Conservation (phyloP, 2,888 invertebrate species). For the Caenorhabditis sp. region DNA sequence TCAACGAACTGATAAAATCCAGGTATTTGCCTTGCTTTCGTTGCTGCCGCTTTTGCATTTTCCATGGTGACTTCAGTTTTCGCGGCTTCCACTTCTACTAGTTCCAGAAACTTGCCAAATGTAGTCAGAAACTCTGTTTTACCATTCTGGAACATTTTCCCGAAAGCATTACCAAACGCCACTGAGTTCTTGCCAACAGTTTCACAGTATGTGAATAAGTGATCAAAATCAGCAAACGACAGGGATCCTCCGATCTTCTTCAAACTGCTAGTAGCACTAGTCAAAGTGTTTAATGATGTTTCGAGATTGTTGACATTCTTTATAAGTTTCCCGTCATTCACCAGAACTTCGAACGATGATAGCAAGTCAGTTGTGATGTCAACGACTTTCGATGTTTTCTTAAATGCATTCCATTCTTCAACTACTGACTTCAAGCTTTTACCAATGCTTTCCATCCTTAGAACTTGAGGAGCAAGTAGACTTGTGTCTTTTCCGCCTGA, state of each 20-base stretch:
- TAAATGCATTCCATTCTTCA: not conserved
- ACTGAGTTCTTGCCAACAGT: not conserved
- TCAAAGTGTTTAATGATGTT: not conserved
- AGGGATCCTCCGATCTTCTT: not conserved
- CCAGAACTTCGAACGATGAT: not conserved
- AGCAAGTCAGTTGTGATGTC: not conserved
- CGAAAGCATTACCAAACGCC: not conserved
- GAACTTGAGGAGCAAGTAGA: not conserved
- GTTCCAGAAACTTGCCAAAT: not conserved
- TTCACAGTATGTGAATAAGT: not conserved
- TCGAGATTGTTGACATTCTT: not conserved
- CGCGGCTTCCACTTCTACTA: not conserved
- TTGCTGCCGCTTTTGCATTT: not conserved
- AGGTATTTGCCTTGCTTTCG: not conserved
- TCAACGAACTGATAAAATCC: not conserved
- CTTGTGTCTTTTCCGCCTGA: slow-evolving; percentile 9
- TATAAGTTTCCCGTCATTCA: slow-evolving; percentile 4
- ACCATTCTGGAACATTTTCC: not conserved
- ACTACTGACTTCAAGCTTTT: not conserved
- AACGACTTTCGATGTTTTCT: not conserved
- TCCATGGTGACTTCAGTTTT: too few species aligned
- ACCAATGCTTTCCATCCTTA: not conserved
- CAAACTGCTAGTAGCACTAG: not conserved
- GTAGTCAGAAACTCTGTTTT: not conserved
- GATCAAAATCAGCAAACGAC: not conserved